Evolutionary conservation across 2,888 invertebrate genomes (phyloP), one percentile per base, ranked within the genome.

Genomic region (Drosophila meridiana): DNA sequence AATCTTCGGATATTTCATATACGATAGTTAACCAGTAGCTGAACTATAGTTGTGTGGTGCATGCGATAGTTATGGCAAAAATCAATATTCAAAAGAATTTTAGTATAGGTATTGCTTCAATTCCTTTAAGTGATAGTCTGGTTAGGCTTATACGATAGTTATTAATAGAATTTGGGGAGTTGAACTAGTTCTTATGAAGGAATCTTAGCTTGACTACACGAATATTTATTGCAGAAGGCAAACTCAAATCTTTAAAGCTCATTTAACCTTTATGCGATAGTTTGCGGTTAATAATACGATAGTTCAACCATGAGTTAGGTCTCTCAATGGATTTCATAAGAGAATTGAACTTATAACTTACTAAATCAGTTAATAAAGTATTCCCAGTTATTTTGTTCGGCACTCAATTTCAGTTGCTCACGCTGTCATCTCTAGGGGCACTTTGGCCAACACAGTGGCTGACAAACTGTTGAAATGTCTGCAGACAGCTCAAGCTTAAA

Each of bases 391-490:
- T 36, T 20, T 38, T 9, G 3, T 14, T 53, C 4, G 2, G 2
- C 36, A 20, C 5, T 34, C 13, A 13, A 3, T 36, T 7, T n/a
- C 1, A 20, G 40, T 45, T 26, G 36, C 56, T 50, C 78, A 78
- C 76, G 80, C 50, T 36, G 20, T 11, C 77, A 78, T 78, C 80
- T 45, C 78, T 76, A 57, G 48, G 3, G 6, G 30, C 13, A 14
- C 32, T 36, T 26, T 42, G 36, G 32, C 40, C n/a, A 36, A 36
- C 32, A 52, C 80, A 72, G 73, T 74, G 70, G 55, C 71, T 71
- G 57, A 26, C 60, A 75, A 81, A 80, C 77, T 83, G 83, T 71
- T 73, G 36, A 69, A 63, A 59, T 43, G 62, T 40, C 47, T 71
- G 45, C 20, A 20, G 71, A 70, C 71, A 60, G 61, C 48, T 62